Percentiles rank a stretch among this genome's conserved stretches.
Conservation (phyloP, 2,888 invertebrate species). For the Mythimna lalbum region DNA sequence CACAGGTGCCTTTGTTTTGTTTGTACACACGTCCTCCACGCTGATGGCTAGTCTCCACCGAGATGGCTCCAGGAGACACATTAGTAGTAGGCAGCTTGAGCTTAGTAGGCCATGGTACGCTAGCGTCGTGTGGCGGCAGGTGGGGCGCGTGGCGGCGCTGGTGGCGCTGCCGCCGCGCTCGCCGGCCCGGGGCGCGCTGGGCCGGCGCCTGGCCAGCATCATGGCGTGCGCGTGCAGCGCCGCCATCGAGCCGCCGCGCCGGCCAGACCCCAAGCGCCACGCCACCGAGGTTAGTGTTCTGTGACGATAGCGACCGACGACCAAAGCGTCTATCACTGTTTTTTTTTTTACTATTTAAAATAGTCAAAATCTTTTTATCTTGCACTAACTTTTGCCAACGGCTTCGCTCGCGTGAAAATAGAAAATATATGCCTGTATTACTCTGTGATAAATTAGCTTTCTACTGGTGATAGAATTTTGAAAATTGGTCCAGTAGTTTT, state of each 20-base stretch:
- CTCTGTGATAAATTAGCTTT: too few species aligned
- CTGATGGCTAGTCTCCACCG: too few species aligned
- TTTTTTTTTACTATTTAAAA: too few species aligned
- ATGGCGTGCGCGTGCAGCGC: slow-evolving; percentile 39
- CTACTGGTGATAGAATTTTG: too few species aligned
- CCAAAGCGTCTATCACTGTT: background rate
- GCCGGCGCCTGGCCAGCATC: slow-evolving; percentile 35
- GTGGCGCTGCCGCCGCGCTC: background rate
- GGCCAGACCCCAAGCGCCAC: background rate
- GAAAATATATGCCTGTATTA: too few species aligned
- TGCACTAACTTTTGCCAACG: too few species aligned
- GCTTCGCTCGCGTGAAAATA: too few species aligned
- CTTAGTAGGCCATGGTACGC: slow-evolving; percentile 14
- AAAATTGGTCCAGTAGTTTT: too few species aligned
- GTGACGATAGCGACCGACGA: background rate
- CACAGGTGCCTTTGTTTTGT: too few species aligned
- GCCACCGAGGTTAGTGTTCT: background rate
- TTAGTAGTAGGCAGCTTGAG: background rate
- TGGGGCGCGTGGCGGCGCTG: background rate
- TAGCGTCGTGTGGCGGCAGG: slow-evolving; percentile 21
- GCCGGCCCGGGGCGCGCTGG: slow-evolving; percentile 22
- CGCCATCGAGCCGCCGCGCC: background rate
- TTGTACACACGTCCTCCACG: too few species aligned
- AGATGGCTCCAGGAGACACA: too few species aligned
- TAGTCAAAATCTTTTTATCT: too few species aligned